Evolutionary conservation across 2,888 invertebrate species (phyloP).

Genomic region (Mechanitis mazaeus): DNA sequence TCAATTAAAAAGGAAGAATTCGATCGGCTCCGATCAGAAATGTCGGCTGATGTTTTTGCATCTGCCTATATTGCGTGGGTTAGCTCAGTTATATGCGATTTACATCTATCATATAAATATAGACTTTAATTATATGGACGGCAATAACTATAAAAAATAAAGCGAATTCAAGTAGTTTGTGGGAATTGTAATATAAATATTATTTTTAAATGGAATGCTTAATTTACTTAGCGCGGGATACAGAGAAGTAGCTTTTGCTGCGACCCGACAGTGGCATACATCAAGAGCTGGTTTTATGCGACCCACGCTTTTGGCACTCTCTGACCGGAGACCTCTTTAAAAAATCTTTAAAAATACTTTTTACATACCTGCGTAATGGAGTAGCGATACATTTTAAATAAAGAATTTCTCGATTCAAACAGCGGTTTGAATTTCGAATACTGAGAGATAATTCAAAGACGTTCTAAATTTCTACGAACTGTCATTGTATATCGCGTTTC

Average conservation of each 20-base stretch:
- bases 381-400: conserved; percentile 28
- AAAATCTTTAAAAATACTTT: conserved; percentile 46
- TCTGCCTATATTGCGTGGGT: conserved; percentile 27
- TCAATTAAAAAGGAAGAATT: conserved; percentile 42
- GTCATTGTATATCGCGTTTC: conserved; percentile 57
- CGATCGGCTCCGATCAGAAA: conserved; percentile 42
- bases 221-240: conserved; percentile 33
- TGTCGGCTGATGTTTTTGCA: conserved; percentile 44
- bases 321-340: conserved; percentile 40
- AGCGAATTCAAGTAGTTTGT: conserved; percentile 8
- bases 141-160: background rate
- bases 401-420: conserved; percentile 31
- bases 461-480: conserved; percentile 43
- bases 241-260: conserved; percentile 44
- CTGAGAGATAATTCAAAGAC: conserved; percentile 16
- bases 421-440: conserved; percentile 18
- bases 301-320: conserved; percentile 65
- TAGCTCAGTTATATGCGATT: conserved; percentile 12
- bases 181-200: background rate
- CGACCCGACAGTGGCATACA: conserved; percentile 56
- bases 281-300: conserved; percentile 43
- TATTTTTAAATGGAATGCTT: background rate
- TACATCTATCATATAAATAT: conserved; percentile 6
- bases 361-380: conserved; percentile 37
- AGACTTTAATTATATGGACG: conserved; percentile 9